Conservation (phyloP, 2,113 vertebrate genomes). For the Conger conger region DNA sequence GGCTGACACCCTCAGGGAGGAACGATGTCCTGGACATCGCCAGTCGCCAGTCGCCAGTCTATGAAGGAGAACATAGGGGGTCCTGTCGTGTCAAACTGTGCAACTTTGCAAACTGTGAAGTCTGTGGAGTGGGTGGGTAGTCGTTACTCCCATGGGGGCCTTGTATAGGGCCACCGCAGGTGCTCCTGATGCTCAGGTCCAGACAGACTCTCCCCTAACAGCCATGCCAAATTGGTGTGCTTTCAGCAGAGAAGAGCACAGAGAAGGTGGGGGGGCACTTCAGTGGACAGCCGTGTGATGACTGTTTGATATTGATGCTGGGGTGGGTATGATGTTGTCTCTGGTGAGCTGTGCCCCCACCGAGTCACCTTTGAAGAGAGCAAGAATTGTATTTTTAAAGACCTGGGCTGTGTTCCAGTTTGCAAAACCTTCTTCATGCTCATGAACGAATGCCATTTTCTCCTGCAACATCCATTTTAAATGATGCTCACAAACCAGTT, state of each 20-base stretch:
- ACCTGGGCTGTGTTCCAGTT: no score
- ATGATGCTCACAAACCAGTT: no score
- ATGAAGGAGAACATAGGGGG: no score
- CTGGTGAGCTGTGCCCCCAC: constrained; percentile 35
- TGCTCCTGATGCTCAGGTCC: not conserved
- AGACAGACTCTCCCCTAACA: not conserved
- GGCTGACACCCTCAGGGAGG: not conserved
- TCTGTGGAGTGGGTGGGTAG: not conserved
- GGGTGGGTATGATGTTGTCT: constrained; percentile 37
- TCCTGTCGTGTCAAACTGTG: not conserved
- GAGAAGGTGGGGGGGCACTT: constrained; percentile 33
- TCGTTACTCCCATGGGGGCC: not conserved
- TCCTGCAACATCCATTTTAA: no score
- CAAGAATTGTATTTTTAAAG: not conserved
- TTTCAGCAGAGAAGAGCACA: not conserved
- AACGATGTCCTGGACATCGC: no score
- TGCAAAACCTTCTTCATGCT: no score
- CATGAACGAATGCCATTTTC: no score
- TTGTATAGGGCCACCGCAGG: not conserved
- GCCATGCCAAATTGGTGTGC: not conserved
- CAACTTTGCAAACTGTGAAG: not conserved
- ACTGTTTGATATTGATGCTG: constrained; percentile 52
- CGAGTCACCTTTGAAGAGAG: constrained; percentile 47
- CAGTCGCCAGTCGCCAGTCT: no score
- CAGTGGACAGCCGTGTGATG: constrained; percentile 54